Base-by-base conservation (phyloP, 2,888 invertebrate genomes). In the Sarcophaga subvicina region DNA sequence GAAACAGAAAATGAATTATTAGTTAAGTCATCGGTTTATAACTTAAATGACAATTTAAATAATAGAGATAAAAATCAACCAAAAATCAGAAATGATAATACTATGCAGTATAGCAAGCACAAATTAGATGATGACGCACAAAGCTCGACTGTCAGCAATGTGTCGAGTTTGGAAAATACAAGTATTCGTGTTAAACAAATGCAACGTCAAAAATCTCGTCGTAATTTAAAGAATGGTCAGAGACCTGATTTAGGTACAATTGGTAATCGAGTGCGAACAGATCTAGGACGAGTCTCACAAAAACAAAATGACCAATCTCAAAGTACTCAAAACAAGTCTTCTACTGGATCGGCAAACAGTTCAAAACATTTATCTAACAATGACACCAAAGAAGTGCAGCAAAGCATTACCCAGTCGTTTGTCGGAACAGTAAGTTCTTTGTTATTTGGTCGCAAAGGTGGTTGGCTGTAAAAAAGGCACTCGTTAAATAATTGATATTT, bases 381-480 rank as follows among this genome's bases (percentile, higher is more conserved):
- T n/a, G 75, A 88, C 63, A 73, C 87, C 81, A 87, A 81, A 83
- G 87, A 87, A 84, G 54, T 54, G 22, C 83, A 80, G 49, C 92
- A 91, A 87, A 92, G 89, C 89, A 91, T 89, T 66, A 92, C 94
- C 72, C 94, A 94, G 88, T 93, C 94, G 8, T 94, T 96, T 75
- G 94, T 97, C 59, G 97, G 97, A 82, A 96, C 97, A 67, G 95
- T 97, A 88, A 96, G 97, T 93, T 96, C 96, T 83, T 94, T 97
- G 90, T 94, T 97, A 75, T 98, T 98, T 93, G 97, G 97, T 60
- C 95, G 98, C 87, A 98, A 98, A 91, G 98, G 98, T 75, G 98
- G 97, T 77, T 94, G 97, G 90, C 95, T 97, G 90, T 96, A 95
- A 93, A 90, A 25, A 11, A 54, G 54, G 17, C 54, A 66, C 12